A percentile compares a stretch with the other conserved stretches of the same genome.
Evolutionary conservation across 2,888 invertebrate genomes (phyloP).

Genomic region (Oxystoma pomonae): DNA sequence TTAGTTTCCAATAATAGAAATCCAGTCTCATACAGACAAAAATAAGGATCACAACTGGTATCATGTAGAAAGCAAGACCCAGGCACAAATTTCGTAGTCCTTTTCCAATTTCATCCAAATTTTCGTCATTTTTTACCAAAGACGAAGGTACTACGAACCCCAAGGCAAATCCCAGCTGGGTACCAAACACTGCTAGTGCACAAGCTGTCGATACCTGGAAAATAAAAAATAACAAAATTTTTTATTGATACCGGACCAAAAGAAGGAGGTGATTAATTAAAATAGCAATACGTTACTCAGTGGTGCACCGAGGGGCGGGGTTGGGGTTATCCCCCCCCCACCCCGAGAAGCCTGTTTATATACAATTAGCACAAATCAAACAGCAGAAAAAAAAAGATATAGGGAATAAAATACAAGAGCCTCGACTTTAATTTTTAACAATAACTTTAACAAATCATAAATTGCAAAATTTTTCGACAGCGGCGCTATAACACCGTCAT

Average conservation of each 20-base stretch:
- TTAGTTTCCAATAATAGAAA: too few relatives aligned
- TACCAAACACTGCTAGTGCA: conserved; percentile 68
- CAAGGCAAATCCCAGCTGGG: conserved; percentile 66
- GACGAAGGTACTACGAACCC: conserved; percentile 68
- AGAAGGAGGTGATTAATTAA: too few relatives aligned
- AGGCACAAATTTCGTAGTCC: conserved; percentile 53
- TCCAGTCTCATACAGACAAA: conserved; percentile 22
- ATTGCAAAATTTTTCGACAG: too few relatives aligned
- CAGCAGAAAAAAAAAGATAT: too few relatives aligned
- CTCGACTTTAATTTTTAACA: too few relatives aligned
- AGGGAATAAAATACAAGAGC: too few relatives aligned
- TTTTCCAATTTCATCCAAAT: conserved; percentile 33
- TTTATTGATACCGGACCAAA: too few relatives aligned
- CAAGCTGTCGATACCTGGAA: conserved; percentile 58
- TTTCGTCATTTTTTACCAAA: conserved; percentile 41
- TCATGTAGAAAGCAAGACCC: conserved; percentile 52
- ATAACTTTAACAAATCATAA: too few relatives aligned
- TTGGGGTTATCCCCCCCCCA: too few relatives aligned
- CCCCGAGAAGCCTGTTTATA: too few relatives aligned
- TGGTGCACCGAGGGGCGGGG: neutral
- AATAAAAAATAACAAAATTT: conserved; percentile 6
- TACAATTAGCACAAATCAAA: too few relatives aligned
- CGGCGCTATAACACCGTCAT: too few relatives aligned
- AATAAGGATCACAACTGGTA: conserved; percentile 40
- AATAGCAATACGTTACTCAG: neutral